phyloP scores from a whole-genome alignment of 2,888 invertebrate genomes.

The Oegoconia quadripuncta region DNA sequence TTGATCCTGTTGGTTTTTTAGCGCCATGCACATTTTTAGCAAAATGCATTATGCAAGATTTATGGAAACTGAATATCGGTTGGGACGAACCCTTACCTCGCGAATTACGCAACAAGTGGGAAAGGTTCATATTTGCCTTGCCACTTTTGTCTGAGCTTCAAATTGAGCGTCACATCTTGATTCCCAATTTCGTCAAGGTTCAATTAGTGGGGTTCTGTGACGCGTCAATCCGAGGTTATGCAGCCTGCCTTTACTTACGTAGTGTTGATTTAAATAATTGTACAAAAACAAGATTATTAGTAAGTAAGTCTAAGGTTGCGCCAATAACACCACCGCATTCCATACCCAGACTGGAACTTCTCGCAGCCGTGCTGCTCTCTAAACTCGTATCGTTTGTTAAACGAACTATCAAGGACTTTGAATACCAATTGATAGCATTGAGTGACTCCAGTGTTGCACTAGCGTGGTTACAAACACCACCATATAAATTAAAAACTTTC shows the following conservation, averaged over 20 bases:
- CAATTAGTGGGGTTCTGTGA: slow-evolving; percentile 6
- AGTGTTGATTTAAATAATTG: background rate
- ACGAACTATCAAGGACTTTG: background rate
- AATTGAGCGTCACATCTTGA: background rate
- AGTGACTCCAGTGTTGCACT: slow-evolving; percentile 9
- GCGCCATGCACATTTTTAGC: background rate
- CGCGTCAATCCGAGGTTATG: slow-evolving; percentile 6
- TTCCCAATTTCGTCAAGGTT: background rate
- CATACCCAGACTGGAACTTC: slow-evolving; percentile 5
- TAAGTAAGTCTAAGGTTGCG: slow-evolving; percentile 2
- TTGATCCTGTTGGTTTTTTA: background rate
- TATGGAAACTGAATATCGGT: background rate
- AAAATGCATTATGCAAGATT: background rate
- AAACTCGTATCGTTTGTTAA: slow-evolving; percentile 5
- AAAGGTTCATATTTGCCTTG: background rate
- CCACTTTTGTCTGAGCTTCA: background rate
- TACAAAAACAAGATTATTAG: background rate
- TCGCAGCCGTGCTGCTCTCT: slow-evolving; percentile 2
- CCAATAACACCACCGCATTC: background rate
- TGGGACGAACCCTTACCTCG: background rate
- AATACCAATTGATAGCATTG: background rate
- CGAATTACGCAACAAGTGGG: background rate
- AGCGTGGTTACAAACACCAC: slow-evolving; percentile 10
- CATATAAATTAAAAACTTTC: slow-evolving; percentile 10
- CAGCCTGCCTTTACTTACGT: background rate